A percentile compares a stretch with the other conserved stretches of the same genome.
These are phyloP conservation scores for Latrodectus elegans DNA, from an alignment of 2,888 invertebrate genomes.

Conservation along the genomic window DNA sequence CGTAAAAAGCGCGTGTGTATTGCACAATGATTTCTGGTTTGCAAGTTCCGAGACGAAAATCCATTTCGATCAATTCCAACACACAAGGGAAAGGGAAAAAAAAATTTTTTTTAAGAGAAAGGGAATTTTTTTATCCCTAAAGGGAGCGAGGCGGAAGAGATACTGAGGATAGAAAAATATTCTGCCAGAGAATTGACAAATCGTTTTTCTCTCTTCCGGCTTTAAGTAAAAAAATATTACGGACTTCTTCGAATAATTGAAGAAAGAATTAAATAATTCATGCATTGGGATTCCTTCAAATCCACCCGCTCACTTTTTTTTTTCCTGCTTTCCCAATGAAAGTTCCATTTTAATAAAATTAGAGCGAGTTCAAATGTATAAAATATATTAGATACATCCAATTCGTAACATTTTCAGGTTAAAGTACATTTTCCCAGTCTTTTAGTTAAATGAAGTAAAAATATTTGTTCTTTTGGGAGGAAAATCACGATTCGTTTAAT, in stretches of 20 bases:
- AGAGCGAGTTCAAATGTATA: neutral
- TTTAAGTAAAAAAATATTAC: neutral
- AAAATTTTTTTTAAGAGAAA: neutral
- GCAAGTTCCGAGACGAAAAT: conserved; percentile 42
- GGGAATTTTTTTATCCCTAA: neutral
- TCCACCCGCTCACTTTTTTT: neutral
- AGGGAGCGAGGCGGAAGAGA: neutral
- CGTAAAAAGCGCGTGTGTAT: conserved; percentile 39
- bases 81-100: conserved; percentile 22
- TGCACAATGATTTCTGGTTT: conserved; percentile 47
- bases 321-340: neutral
- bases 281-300: conserved; percentile 12
- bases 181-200: neutral
- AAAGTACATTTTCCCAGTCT: neutral
- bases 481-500: neutral
- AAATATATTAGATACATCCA: neutral
- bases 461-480: neutral
- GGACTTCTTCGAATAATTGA: conserved; percentile 2
- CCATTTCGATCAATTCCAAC: conserved; percentile 49
- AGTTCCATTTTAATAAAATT: conserved; percentile 2
- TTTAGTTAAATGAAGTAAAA: neutral
- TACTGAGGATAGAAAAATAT: conserved; percentile 2
- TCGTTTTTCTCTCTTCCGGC: conserved; percentile 1
- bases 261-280: conserved; percentile 42
- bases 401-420: neutral